phyloP scores from a whole-genome alignment of 2,797 vertebrate genomes.

The Cephalopachus bancanus region DNA sequence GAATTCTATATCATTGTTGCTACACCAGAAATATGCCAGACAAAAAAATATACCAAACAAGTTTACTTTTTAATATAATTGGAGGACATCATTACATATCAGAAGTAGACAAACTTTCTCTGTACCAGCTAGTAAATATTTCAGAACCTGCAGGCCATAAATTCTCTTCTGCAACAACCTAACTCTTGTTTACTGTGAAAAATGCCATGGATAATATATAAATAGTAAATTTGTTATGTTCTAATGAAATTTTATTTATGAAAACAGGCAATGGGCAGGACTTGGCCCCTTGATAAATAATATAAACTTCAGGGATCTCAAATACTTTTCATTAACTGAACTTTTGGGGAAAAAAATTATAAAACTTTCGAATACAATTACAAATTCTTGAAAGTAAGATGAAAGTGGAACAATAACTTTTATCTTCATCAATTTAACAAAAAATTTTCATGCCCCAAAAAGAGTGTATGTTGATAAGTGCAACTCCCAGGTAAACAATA shows the following conservation, averaged over 20 bases:
- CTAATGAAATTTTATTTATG: neutral
- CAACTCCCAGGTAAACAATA: neutral
- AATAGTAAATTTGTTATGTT: neutral
- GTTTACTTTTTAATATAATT: neutral
- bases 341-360: neutral
- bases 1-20: neutral
- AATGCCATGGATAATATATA: neutral
- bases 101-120: neutral
- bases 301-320: neutral
- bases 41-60: no score
- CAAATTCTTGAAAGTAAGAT: neutral
- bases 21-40: neutral
- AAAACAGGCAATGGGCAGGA: neutral
- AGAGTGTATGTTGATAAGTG: neutral
- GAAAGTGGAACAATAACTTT: neutral
- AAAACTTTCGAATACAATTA: neutral
- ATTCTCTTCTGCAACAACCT: neutral
- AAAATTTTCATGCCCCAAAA: neutral
- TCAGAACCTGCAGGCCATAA: neutral
- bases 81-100: neutral
- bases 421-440: slow-evolving; percentile 14
- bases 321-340: neutral
- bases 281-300: neutral
- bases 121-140: neutral
- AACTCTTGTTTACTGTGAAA: neutral